Percentiles rank a stretch among this genome's conserved stretches.
Conservation (phyloP, 2,888 invertebrate genomes). For the Drosophila subsilvestris region DNA sequence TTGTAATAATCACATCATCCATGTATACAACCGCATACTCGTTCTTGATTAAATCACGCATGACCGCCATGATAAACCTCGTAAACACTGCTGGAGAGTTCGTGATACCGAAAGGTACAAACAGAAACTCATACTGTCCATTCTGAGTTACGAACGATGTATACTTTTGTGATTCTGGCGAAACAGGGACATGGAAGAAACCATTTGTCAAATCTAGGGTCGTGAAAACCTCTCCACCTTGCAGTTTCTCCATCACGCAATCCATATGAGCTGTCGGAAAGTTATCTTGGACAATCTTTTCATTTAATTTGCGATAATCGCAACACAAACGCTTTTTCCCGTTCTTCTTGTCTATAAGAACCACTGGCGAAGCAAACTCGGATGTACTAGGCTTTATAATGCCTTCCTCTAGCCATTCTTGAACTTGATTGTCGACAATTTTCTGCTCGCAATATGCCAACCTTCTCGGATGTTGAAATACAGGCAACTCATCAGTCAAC, state of each 20-base stretch:
- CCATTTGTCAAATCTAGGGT: background rate
- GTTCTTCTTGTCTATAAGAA: conserved; percentile 6
- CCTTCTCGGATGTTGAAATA: background rate
- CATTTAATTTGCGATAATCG: no score
- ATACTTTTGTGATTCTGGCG: no score
- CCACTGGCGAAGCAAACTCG: conserved; percentile 17
- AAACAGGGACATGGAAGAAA: no score
- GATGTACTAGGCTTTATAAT: conserved; percentile 9
- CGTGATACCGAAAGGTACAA: background rate
- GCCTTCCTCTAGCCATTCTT: no score
- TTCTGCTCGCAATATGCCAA: background rate
- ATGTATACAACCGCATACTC: conserved; percentile 6
- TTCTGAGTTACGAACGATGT: no score
- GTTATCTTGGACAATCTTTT: no score
- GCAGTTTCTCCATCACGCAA: no score
- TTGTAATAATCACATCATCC: background rate
- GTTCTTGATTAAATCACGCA: conserved; percentile 5
- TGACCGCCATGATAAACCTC: conserved; percentile 7
- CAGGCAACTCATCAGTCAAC: background rate
- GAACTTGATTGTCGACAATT: no score
- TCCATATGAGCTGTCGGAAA: no score
- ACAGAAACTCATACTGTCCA: background rate
- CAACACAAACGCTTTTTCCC: no score
- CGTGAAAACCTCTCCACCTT: background rate
- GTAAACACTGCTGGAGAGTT: background rate